Base-by-base conservation (phyloP, 2,797 vertebrate genomes). In the Pantherophis vulpinus region DNA sequence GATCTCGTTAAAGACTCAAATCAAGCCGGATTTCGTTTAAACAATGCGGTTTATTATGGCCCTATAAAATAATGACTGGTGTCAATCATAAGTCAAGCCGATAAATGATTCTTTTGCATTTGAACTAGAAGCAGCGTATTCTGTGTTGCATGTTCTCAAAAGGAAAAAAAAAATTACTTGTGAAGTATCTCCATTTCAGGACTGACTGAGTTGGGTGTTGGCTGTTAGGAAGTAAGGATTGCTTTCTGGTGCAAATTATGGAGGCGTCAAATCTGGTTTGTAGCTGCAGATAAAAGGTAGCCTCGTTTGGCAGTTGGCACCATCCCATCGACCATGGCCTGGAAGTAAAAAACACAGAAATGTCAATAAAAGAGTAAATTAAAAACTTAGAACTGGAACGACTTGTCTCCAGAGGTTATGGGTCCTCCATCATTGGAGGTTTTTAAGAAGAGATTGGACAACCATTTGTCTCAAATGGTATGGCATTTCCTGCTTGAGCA, bases 1-100 rank as follows among this genome's bases (percentile, higher is more conserved):
- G 95, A 97, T 96, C 96, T 96, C 93, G 95, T 96, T 96, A 97
- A 96, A 89, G 63, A 95, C 95, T 96, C 94, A 96, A 83, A 95
- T 93, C 92, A 95, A 96, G 94, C 93, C 94, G 92, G 93, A 93
- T 93, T 94, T 96, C 95, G 93, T 96, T 96, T 96, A 96, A 93
- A 91, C 89, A 95, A 1, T 89, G 93, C 61, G 20, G 29, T 94
- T 95, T 96, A 70, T 66, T 86, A 18, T n/a, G 47, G 88, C 16
- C n/a, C 47, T 83, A 29, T 10, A 56, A 93, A 96, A 94, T 91
- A 61, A 83, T 7, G 70, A 47, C 74, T 91, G 93, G 4, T 37
- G 37, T 92, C 88, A 90, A 70, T 93, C 23, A 61, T 66, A 18
- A 56, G n/a, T 3, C 55, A 51, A 74, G 88, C 58, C 27, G 13